Percentiles rank a stretch among this genome's conserved stretches.
Conservation (phyloP, 2,113 vertebrate species). For the Hypanus sabinus region DNA sequence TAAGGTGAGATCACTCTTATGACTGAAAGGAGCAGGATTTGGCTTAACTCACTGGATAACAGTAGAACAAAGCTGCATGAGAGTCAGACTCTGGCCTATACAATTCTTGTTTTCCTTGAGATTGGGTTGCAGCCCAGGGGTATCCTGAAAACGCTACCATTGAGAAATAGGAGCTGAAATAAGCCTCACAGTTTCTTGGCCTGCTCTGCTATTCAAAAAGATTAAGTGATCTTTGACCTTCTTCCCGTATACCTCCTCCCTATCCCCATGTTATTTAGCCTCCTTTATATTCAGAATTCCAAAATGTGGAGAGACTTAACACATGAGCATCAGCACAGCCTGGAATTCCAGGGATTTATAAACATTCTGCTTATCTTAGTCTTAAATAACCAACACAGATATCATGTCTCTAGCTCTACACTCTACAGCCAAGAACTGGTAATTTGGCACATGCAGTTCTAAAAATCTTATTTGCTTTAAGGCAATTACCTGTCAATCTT, state of each 20-base stretch:
- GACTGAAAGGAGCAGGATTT: not conserved
- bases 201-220: not conserved
- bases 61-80: not conserved
- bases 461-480: no score
- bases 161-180: not conserved
- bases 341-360: not conserved
- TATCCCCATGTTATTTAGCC: not conserved
- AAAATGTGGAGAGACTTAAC: not conserved
- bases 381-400: not conserved
- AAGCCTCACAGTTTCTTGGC: not conserved
- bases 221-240: not conserved
- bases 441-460: not conserved
- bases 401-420: not conserved
- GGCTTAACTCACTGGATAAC: not conserved
- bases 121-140: not conserved
- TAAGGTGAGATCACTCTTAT: constrained; percentile 62
- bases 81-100: not conserved
- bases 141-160: not conserved
- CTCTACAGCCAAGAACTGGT: not conserved
- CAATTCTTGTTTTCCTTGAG: not conserved
- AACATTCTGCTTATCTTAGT: not conserved
- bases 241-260: not conserved
- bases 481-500: no score
- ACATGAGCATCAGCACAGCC: not conserved
- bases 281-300: not conserved